Percentiles rank a stretch among this genome's conserved stretches.
These are phyloP conservation scores for Pristionchus arcanus DNA, from an alignment of 2,888 invertebrate genomes.

Conservation along the genomic window DNA sequence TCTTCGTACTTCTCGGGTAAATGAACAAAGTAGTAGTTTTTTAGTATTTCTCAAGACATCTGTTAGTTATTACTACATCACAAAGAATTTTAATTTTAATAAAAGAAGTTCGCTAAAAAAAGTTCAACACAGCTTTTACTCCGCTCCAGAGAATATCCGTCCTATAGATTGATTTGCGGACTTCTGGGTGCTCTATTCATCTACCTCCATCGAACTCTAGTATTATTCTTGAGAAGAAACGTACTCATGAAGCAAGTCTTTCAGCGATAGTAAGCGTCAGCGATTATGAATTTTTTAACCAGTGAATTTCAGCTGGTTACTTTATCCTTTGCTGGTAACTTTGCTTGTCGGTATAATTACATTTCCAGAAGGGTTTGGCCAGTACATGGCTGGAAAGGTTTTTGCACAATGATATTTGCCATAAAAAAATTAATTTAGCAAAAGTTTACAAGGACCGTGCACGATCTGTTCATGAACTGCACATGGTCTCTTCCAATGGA, in stretches of 20 bases:
- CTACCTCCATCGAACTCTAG: constrained; percentile 71
- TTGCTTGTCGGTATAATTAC: constrained; percentile 32
- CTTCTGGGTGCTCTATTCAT: constrained; percentile 74
- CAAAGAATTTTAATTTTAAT: too few species aligned
- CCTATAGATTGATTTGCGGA: constrained; percentile 72
- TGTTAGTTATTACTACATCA: background rate
- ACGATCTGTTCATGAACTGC: constrained; percentile 74
- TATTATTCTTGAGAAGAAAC: constrained; percentile 75
- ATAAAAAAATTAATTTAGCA: constrained; percentile 60
- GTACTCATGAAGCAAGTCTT: constrained; percentile 71
- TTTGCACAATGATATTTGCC: background rate
- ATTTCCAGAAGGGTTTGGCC: constrained; percentile 47
- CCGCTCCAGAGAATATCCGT: background rate
- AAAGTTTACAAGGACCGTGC: constrained; percentile 68
- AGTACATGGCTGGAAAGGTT: constrained; percentile 72
- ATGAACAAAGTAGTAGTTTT: background rate
- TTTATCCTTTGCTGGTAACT: constrained; percentile 86
- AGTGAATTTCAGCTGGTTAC: constrained; percentile 87
- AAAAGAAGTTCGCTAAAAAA: too few species aligned
- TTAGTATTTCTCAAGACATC: background rate
- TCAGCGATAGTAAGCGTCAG: constrained; percentile 72
- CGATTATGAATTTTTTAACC: background rate
- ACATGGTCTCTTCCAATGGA: constrained; percentile 63
- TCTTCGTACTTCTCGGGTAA: constrained; percentile 53
- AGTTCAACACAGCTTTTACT: background rate